Percentiles rank a stretch among this genome's conserved stretches.
These are phyloP conservation scores for Stenodema calcarata DNA, from an alignment of 2,888 invertebrate genomes.

Conservation along the genomic window DNA sequence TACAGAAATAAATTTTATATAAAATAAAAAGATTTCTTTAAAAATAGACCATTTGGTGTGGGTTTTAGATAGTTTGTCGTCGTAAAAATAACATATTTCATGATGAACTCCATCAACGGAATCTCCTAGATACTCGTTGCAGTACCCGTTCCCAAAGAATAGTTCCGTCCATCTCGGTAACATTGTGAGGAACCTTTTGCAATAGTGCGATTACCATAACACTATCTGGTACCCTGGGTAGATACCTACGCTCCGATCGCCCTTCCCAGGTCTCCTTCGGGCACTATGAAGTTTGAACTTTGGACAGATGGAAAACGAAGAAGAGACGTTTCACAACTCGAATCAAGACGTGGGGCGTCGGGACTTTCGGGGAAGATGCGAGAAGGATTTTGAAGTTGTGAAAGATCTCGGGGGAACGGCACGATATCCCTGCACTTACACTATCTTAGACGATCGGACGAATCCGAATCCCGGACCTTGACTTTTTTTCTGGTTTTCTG, in stretches of 20 bases:
- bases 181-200: background rate
- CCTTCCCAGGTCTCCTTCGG: background rate
- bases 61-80: no score
- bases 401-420: background rate
- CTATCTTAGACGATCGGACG: background rate
- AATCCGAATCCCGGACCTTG: background rate
- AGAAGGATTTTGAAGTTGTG: background rate
- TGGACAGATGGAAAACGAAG: background rate
- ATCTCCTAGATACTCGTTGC: no score
- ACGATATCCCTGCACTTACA: background rate
- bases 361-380: background rate
- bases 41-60: no score
- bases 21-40: no score
- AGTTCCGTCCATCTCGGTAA: background rate
- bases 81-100: no score
- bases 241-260: background rate
- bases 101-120: no score
- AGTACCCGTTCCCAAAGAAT: background rate
- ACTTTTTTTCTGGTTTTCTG: background rate
- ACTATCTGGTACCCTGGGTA: background rate
- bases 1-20: no score
- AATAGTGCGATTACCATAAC: background rate
- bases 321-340: background rate
- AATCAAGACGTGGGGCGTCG: background rate
- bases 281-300: background rate